phyloP scores from a whole-genome alignment of 2,113 vertebrate species.

The Polyodon spathula region DNA sequence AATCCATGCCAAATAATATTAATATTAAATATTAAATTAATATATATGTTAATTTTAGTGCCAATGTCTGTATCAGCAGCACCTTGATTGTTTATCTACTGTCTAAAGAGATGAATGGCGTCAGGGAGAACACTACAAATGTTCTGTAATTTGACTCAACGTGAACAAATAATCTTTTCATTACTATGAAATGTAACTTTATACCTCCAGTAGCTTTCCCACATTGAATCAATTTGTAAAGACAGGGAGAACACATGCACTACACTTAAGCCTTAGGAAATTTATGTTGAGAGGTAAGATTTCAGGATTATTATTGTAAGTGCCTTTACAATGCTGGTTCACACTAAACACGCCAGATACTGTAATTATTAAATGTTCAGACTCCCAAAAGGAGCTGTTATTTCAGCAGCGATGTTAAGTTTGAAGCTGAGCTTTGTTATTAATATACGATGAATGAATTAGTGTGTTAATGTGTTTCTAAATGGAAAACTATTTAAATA shows the following conservation, averaged over 20 bases:
- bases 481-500: neutral
- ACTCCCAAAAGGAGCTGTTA: neutral
- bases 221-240: neutral
- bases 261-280: neutral
- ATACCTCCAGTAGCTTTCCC: neutral
- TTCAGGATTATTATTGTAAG: too few species aligned
- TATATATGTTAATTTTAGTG: too few species aligned
- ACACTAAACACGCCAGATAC: neutral
- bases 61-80: too few species aligned
- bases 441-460: neutral
- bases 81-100: neutral
- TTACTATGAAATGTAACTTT: neutral
- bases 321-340: neutral
- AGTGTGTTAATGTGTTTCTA: neutral
- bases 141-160: neutral
- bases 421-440: neutral
- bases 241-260: neutral
- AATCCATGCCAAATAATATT: too few species aligned
- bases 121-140: neutral
- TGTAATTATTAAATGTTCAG: too few species aligned
- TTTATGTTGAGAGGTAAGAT: neutral
- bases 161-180: constrained; percentile 1
- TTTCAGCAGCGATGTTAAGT: neutral
- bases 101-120: neutral
- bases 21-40: too few species aligned